Evolutionary conservation across 2,888 invertebrate species (phyloP).

Genomic region (Malachius bipustulatus): DNA sequence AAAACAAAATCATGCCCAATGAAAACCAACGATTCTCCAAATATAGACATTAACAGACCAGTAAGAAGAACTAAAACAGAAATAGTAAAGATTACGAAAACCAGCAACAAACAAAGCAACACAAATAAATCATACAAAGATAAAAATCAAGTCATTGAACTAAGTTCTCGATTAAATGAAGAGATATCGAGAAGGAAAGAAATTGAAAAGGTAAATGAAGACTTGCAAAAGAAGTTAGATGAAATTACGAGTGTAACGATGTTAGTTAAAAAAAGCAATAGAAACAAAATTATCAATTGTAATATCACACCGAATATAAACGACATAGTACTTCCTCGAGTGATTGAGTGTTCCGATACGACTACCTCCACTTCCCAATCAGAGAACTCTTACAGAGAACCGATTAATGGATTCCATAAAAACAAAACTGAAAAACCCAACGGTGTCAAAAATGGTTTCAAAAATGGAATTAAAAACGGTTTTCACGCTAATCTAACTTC

Average conservation of each 20-base stretch:
- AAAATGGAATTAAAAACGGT: conserved; percentile 13
- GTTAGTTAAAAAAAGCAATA: no score
- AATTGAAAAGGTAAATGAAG: conserved; percentile 48
- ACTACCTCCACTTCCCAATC: no score
- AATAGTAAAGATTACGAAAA: not conserved
- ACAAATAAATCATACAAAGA: not conserved
- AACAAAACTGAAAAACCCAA: not conserved
- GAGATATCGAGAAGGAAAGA: conserved; percentile 51
- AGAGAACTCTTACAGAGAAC: not conserved
- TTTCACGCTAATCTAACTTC: not conserved
- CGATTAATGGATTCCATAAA: not conserved
- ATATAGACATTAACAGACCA: no score
- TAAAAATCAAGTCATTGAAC: conserved; percentile 15
- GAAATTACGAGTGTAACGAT: conserved; percentile 34
- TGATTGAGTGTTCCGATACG: no score
- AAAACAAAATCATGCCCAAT: conserved; percentile 28
- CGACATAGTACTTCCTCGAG: no score
- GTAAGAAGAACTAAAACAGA: not conserved
- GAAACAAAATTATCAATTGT: conserved; percentile 1
- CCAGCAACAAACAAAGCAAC: not conserved
- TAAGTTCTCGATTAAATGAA: conserved; percentile 49
- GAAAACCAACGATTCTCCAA: conserved; percentile 13
- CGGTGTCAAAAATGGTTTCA: not conserved
- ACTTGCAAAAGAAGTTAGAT: conserved; percentile 48
- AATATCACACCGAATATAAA: no score